A percentile compares a stretch with the other conserved stretches of the same genome.
phyloP scores from a whole-genome alignment of 1,140 invertebrate genomes.

The Heliconius congener region DNA sequence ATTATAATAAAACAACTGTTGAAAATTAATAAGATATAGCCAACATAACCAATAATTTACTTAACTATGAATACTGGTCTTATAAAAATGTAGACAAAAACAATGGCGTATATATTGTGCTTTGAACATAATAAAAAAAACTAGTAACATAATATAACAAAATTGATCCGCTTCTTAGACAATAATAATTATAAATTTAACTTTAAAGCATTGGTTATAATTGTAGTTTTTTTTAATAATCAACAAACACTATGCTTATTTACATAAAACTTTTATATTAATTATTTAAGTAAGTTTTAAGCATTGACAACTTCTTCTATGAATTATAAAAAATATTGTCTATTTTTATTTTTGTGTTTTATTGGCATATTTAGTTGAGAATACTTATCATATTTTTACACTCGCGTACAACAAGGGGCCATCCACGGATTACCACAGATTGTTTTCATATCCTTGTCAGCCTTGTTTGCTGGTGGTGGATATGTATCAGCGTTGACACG shows the following conservation, averaged over 20 bases:
- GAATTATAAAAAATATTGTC: neutral
- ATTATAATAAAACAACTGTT: neutral
- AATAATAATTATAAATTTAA: neutral
- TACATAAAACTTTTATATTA: neutral
- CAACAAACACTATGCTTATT: neutral
- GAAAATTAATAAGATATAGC: conserved; percentile 3
- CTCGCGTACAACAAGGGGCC: neutral
- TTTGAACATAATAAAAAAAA: neutral
- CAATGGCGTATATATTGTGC: conserved; percentile 7
- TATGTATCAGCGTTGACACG: too few relatives aligned
- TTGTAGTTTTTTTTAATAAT: neutral
- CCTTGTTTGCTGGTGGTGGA: too few relatives aligned
- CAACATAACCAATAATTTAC: conserved; percentile 12
- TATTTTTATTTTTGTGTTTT: neutral
- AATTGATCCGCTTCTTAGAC: neutral
- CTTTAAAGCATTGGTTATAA: conserved; percentile 1
- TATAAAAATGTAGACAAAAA: conserved; percentile 5
- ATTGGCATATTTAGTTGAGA: neutral
- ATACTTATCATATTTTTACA: neutral
- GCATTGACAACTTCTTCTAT: neutral
- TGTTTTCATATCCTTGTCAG: too few relatives aligned
- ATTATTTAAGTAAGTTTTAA: conserved; percentile 6
- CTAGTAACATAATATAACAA: neutral
- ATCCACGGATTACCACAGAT: too few relatives aligned
- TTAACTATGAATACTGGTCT: conserved; percentile 11